phyloP scores from a whole-genome alignment of 2,113 vertebrate species.

The Limanda limanda region DNA sequence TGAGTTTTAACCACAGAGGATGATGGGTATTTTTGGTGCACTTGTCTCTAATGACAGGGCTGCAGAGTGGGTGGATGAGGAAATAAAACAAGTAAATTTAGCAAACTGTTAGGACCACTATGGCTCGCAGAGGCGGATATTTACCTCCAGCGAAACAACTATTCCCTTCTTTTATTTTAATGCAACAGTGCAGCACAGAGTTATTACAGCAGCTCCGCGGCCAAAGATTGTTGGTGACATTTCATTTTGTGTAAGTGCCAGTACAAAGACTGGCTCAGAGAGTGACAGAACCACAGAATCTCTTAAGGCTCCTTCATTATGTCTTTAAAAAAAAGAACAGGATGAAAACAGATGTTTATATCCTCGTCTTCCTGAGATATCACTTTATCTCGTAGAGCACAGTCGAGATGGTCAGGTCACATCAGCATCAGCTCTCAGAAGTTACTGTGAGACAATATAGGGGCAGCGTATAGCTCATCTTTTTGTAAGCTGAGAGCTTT shows the following conservation, averaged over 20 bases:
- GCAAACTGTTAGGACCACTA: slow-evolving; percentile 57
- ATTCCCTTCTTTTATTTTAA: slow-evolving; percentile 34
- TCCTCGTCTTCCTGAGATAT: slow-evolving; percentile 40
- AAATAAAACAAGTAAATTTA: slow-evolving; percentile 77
- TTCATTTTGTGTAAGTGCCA: slow-evolving; percentile 42
- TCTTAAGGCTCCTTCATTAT: slow-evolving; percentile 58
- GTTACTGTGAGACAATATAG: slow-evolving; percentile 23
- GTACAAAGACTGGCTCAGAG: slow-evolving; percentile 23
- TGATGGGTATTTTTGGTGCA: slow-evolving; percentile 73
- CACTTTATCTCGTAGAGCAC: slow-evolving; percentile 31
- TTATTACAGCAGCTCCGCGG: slow-evolving; percentile 37
- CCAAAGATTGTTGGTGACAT: slow-evolving; percentile 48
- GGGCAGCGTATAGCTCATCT: slow-evolving; percentile 20
- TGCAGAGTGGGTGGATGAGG: slow-evolving; percentile 66
- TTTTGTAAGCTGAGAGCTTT: slow-evolving; percentile 25
- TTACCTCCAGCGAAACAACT: slow-evolving; percentile 51
- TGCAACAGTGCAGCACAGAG: slow-evolving; percentile 27
- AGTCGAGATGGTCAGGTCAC: slow-evolving; percentile 49
- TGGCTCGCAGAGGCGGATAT: slow-evolving; percentile 49
- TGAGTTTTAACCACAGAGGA: slow-evolving; percentile 70
- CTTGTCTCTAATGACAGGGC: slow-evolving; percentile 78
- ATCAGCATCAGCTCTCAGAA: slow-evolving; percentile 42
- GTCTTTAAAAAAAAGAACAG: slow-evolving; percentile 35
- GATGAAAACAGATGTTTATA: slow-evolving; percentile 57
- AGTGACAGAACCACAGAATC: slow-evolving; percentile 31